A percentile compares a stretch with the other conserved stretches of the same genome.
phyloP scores from a whole-genome alignment of 2,888 invertebrate species.

The Harpalus rufipes region DNA sequence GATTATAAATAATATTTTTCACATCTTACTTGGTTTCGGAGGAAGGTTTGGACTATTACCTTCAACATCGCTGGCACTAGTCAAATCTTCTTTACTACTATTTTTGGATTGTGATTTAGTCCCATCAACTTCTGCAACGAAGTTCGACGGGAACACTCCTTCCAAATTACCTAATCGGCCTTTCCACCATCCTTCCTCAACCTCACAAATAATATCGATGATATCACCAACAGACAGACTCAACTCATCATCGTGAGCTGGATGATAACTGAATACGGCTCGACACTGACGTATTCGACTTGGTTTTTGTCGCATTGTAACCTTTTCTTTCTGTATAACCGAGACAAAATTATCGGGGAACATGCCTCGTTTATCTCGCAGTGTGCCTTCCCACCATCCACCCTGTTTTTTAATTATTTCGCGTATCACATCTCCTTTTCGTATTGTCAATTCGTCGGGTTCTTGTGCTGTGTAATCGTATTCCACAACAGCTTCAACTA shows the following conservation, averaged over 20 bases:
- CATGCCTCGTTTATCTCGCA: conserved; percentile 90
- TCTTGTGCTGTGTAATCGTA: conserved; percentile 92
- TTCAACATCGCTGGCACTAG: conserved; percentile 71
- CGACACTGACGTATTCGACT: conserved; percentile 84
- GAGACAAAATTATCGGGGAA: conserved; percentile 97
- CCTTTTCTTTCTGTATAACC: conserved; percentile 76
- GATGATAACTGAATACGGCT: conserved; percentile 94
- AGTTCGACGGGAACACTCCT: conserved; percentile 98
- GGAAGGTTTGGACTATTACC: conserved; percentile 84
- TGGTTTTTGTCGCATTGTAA: conserved; percentile 57
- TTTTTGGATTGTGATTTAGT: conserved; percentile 70
- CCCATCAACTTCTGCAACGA: conserved; percentile 82
- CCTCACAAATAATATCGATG: conserved; percentile 93
- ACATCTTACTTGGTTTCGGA: conserved; percentile 85
- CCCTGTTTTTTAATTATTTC: conserved; percentile 88
- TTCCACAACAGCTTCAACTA: conserved; percentile 91
- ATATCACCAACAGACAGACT: conserved; percentile 92
- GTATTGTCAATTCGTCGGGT: conserved; percentile 89
- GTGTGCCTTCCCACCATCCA: conserved; percentile 96
- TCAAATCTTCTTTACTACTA: conserved; percentile 72
- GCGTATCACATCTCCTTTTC: conserved; percentile 90
- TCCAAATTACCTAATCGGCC: conserved; percentile 89
- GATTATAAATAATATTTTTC: conserved; percentile 15
- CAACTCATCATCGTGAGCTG: conserved; percentile 96
- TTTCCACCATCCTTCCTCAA: conserved; percentile 97